Evolutionary conservation across 2,797 vertebrate genomes (phyloP).

Genomic region (Poecile montanus): DNA sequence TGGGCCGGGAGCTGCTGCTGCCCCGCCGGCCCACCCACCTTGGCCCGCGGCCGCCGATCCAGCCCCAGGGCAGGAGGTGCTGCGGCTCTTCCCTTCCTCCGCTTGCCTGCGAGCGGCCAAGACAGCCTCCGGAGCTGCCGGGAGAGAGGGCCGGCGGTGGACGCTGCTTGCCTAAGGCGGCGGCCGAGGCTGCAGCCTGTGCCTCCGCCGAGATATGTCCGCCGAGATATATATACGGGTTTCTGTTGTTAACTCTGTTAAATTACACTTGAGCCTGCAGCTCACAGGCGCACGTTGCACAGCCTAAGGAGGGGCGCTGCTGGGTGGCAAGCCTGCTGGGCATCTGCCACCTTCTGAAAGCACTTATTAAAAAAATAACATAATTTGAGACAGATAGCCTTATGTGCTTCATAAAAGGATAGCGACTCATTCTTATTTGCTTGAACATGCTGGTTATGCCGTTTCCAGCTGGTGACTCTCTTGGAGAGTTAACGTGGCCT

Average conservation of each 20-base stretch:
- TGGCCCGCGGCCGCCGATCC: background rate
- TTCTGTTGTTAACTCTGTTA: background rate
- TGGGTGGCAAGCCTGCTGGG: background rate
- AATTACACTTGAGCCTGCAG: background rate
- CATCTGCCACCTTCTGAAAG: background rate
- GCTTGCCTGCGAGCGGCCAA: background rate
- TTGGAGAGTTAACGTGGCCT: accelerated
- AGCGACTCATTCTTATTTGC: accelerated
- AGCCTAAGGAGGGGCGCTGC: background rate
- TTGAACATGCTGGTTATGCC: background rate
- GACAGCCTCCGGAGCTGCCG: background rate
- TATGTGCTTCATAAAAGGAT: background rate
- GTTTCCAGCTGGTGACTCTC: background rate
- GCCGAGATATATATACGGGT: background rate
- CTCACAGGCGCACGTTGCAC: background rate
- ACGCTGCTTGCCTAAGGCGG: background rate
- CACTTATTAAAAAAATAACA: accelerated
- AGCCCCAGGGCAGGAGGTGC: background rate
- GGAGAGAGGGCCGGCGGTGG: background rate
- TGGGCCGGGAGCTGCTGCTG: background rate
- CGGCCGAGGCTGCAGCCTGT: background rate
- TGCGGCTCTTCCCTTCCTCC: background rate
- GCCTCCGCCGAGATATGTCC: background rate
- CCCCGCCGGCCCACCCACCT: constrained; percentile 19
- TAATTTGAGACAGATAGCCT: background rate